These are phyloP conservation scores for Capitella teleta DNA, from an alignment of 1,140 invertebrate genomes.

Conservation along the genomic window DNA sequence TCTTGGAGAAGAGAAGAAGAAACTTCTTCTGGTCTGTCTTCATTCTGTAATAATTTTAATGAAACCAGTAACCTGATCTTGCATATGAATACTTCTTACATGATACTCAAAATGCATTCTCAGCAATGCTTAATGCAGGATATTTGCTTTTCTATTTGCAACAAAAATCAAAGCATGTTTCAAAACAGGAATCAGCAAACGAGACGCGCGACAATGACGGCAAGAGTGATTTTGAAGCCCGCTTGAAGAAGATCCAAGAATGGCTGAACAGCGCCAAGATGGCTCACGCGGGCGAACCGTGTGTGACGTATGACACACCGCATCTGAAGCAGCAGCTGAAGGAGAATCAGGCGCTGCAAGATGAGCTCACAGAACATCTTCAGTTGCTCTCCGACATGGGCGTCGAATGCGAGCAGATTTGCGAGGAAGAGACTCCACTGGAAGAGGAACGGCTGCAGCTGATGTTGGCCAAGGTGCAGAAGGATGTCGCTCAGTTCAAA, in stretches of 20 bases:
- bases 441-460: constrained; percentile 43
- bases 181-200: no score
- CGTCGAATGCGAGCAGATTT: constrained; percentile 45
- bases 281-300: not conserved
- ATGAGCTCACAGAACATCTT: constrained; percentile 49
- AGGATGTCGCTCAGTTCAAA: constrained; percentile 40
- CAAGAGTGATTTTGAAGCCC: constrained; percentile 15
- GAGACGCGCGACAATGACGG: no score
- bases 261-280: constrained; percentile 7
- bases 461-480: constrained; percentile 48
- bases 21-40: not conserved
- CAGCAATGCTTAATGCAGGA: no score
- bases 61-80: no score
- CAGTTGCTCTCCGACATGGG: constrained; percentile 49
- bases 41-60: no score
- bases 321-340: constrained; percentile 4
- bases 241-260: constrained; percentile 16
- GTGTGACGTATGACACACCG: not conserved
- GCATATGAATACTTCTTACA: no score
- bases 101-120: no score
- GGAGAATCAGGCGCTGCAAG: constrained; percentile 33
- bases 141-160: no score
- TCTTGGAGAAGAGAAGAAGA: not conserved
- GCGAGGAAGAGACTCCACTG: constrained; percentile 35
- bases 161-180: no score